Evolutionary conservation across 1,140 invertebrate genomes (phyloP).

Genomic region (Caenorhabditis briggsae): DNA sequence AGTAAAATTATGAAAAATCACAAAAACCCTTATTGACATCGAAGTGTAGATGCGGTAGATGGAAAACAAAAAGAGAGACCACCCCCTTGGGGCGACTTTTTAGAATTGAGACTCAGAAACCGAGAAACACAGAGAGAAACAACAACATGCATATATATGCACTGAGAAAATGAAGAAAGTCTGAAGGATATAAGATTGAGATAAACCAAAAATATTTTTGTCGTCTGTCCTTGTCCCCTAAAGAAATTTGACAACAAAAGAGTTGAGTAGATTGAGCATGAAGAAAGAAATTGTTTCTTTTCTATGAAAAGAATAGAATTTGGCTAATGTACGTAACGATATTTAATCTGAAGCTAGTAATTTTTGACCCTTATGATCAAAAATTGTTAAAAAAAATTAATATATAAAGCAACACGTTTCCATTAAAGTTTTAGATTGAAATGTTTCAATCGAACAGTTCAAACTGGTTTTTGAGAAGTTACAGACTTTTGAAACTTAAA

Average conservation of each 20-base stretch:
- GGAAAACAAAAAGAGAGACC: slow-evolving; percentile 22
- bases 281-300: too few species aligned
- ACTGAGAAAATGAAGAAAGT: not conserved
- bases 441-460: too few species aligned
- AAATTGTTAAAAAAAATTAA: too few species aligned
- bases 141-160: not conserved
- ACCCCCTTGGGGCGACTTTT: not conserved
- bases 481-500: too few species aligned
- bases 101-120: not conserved
- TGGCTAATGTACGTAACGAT: too few species aligned
- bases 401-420: too few species aligned
- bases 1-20: not conserved
- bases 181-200: not conserved
- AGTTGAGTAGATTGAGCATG: too few species aligned
- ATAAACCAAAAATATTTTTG: slow-evolving; percentile 1
- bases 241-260: not conserved
- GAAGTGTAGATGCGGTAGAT: slow-evolving; percentile 15
- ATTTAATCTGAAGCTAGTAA: too few species aligned
- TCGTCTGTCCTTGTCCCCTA: not conserved
- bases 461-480: too few species aligned
- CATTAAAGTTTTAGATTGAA: too few species aligned
- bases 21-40: not conserved
- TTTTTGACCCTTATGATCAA: too few species aligned
- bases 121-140: not conserved
- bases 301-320: too few species aligned